These are phyloP conservation scores for Phengaris alcon DNA, from an alignment of 2,888 invertebrate species.

Conservation along the genomic window DNA sequence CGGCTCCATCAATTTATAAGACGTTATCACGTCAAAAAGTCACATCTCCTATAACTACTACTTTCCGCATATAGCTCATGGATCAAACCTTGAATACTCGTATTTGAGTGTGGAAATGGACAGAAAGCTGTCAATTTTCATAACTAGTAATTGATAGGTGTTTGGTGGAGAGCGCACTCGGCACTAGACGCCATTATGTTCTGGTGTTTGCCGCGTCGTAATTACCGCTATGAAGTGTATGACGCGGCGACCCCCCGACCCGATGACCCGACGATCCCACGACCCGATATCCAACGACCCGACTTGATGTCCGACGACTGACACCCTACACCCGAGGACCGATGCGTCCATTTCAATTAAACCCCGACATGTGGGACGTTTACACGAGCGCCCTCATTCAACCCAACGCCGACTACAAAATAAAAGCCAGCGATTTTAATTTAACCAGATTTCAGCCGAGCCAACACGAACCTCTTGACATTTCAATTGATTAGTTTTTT, in stretches of 20 bases:
- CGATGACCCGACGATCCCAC: background rate
- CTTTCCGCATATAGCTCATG: background rate
- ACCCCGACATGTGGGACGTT: slow-evolving; percentile 54
- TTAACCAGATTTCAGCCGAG: slow-evolving; percentile 36
- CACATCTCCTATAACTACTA: no score
- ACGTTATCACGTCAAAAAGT: no score
- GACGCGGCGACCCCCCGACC: slow-evolving; percentile 43
- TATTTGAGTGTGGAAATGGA: background rate
- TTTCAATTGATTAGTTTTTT: slow-evolving; percentile 29
- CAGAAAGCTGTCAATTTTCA: background rate
- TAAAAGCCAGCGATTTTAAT: slow-evolving; percentile 43
- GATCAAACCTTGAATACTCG: background rate
- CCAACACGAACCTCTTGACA: slow-evolving; percentile 26
- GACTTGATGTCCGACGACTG: background rate
- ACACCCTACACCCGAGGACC: slow-evolving; percentile 44
- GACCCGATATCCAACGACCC: background rate
- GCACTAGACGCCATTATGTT: slow-evolving; percentile 64
- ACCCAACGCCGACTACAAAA: slow-evolving; percentile 46
- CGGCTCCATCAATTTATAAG: no score
- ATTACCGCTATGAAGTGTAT: slow-evolving; percentile 54
- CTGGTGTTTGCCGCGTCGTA: slow-evolving; percentile 56
- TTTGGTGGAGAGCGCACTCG: slow-evolving; percentile 34
- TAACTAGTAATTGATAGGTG: slow-evolving; percentile 21
- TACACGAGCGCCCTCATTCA: slow-evolving; percentile 56
- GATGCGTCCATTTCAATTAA: slow-evolving; percentile 69